Evolutionary conservation across 2,797 vertebrate genomes (phyloP), one percentile per base, ranked within the genome.

Genomic region (Valencia hispanica): DNA sequence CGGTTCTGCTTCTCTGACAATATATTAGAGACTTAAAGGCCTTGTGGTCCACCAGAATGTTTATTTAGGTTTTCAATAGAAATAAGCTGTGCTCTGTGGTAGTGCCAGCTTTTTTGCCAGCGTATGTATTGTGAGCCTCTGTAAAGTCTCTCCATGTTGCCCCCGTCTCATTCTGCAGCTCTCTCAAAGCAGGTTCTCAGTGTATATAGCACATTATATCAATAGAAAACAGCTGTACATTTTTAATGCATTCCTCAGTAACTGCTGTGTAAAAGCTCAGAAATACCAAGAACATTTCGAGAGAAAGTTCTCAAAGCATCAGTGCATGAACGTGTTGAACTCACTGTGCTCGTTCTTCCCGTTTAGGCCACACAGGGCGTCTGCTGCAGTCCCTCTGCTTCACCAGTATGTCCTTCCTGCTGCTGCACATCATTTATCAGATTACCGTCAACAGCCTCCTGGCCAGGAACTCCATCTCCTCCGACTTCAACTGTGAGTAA

Each of bases 361-460:
- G 91, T 93, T 59, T 88, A 99, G 98, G 98, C 85, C 97, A 98
- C 92, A 99, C 98, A 48, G 98, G 98, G 85, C 95, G 96, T 79
- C 94, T 99, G 93, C 94, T 99, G 91, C 97, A 96, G 94, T 98
- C 97, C 78, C 95, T 99, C 81, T 99, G 97, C 95, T 96, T 98
- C 94, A 96, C 93, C 94, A 99, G 98, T 94, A 85, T 98, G 75
- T 97, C 96, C 89, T 99, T 99, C 94, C 95, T 99, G 94, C 90
- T 99, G 87, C 94, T 99, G 77, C 97, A 99, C 93, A 96, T 99
- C 94, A 95, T 99, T 94, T 99, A 98, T 94, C 98, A 99, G 94
- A 99, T 99, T 93, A 98, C 96, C 12, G 82, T 99, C 95, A 96
- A 96, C 92, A 99, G 97, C 91, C 96, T 99, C 43, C 94, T 97